Evolutionary conservation across 2,888 invertebrate species (phyloP).

Genomic region (Beris morrisii): DNA sequence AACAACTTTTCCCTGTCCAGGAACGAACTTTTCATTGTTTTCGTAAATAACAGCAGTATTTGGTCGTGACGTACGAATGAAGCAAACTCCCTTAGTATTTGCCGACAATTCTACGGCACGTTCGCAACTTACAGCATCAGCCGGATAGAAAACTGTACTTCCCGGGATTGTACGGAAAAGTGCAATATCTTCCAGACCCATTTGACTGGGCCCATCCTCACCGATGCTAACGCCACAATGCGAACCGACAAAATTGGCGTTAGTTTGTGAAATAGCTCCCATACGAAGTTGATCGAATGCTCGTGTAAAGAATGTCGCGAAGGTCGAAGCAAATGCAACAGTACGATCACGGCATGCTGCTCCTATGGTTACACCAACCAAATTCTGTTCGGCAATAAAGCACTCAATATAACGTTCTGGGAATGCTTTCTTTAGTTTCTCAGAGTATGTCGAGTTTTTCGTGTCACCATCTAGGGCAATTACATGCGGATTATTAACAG

Average conservation of each 20-base stretch:
- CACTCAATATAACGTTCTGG: conserved; percentile 87
- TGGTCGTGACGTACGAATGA: conserved; percentile 94
- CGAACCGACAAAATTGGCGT: conserved; percentile 94
- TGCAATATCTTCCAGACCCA: conserved; percentile 98
- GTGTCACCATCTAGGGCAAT: conserved; percentile 97
- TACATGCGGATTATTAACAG: conserved; percentile 72
- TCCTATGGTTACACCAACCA: conserved; percentile 95
- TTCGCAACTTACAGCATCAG: conserved; percentile 94
- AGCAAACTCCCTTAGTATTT: conserved; percentile 92
- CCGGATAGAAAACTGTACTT: conserved; percentile 75
- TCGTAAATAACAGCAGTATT: conserved; percentile 83
- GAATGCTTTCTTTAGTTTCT: conserved; percentile 78
- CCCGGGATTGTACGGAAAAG: conserved; percentile 92
- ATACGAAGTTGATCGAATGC: conserved; percentile 99
- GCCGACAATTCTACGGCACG: conserved; percentile 94
- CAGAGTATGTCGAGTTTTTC: conserved; percentile 97
- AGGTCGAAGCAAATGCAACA: conserved; percentile 94
- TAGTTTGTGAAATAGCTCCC: conserved; percentile 98
- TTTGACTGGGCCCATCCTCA: conserved; percentile 98
- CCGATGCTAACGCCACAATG: conserved; percentile 99
- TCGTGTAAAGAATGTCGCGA: conserved; percentile 96
- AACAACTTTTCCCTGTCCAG: conserved; percentile 80
- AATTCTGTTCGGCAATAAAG: conserved; percentile 98
- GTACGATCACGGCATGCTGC: conserved; percentile 90
- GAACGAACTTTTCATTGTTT: conserved; percentile 78